A percentile compares a stretch with the other conserved stretches of the same genome.
These are phyloP conservation scores for Patella ulyssiponensis DNA, from an alignment of 2,888 invertebrate genomes.

Conservation along the genomic window DNA sequence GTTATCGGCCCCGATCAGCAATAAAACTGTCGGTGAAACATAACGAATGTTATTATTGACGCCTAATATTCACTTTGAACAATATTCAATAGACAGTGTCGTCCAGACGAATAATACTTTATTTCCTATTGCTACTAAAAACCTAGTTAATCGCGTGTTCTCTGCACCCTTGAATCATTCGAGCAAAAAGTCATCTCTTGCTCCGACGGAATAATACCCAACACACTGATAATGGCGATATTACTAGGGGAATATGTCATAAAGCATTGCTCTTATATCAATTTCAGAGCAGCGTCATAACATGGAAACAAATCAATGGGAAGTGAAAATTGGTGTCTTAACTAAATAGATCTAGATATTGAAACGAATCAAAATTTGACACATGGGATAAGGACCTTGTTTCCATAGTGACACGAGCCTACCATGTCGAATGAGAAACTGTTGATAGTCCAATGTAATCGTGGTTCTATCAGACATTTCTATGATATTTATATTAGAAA, in stretches of 20 bases:
- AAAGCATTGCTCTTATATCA: slow-evolving; percentile 1
- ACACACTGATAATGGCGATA: slow-evolving; percentile 8
- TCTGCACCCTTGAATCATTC: not conserved
- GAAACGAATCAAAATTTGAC: slow-evolving; percentile 4
- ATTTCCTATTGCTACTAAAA: not conserved
- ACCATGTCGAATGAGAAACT: slow-evolving; percentile 8
- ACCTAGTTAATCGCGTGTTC: slow-evolving; percentile 5
- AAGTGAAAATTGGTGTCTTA: slow-evolving; percentile 9
- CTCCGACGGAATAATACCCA: not conserved
- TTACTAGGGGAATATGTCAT: not conserved
- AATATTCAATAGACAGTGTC: slow-evolving; percentile 4
- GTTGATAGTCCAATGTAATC: slow-evolving; percentile 23
- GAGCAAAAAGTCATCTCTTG: slow-evolving; percentile 7
- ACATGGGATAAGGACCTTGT: slow-evolving; percentile 12
- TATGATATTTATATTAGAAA: slow-evolving; percentile 23
- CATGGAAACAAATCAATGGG: not conserved
- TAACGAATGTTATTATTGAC: slow-evolving; percentile 12
- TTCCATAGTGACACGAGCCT: slow-evolving; percentile 11
- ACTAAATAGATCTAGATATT: not conserved
- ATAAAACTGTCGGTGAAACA: slow-evolving; percentile 11
- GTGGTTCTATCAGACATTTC: slow-evolving; percentile 25
- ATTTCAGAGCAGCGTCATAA: not conserved
- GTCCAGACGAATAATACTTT: slow-evolving; percentile 12
- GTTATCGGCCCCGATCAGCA: slow-evolving; percentile 1
- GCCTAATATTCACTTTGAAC: slow-evolving; percentile 3